A percentile compares a stretch with the other conserved stretches of the same genome.
Evolutionary conservation across 2,113 vertebrate species (phyloP).

Genomic region (Monarcha castaneiventris): DNA sequence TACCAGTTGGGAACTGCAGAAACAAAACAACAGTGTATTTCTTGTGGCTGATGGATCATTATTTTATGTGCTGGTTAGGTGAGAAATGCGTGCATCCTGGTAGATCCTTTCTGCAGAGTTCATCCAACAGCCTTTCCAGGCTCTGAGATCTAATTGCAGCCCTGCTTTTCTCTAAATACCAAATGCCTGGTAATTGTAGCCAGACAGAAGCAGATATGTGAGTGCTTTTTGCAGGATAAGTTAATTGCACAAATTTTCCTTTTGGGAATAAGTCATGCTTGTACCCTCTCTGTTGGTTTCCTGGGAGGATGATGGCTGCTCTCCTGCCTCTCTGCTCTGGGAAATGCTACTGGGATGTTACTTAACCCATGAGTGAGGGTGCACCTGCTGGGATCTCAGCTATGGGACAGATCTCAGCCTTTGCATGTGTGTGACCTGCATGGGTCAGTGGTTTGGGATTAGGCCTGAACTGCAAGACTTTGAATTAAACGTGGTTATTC

Average conservation of each 20-base stretch:
- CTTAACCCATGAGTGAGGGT: rapidly evolving
- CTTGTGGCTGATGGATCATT: neutral
- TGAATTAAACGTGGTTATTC: neutral
- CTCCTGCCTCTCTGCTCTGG: neutral
- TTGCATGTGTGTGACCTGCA: rapidly evolving
- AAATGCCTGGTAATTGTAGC: neutral
- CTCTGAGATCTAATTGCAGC: neutral
- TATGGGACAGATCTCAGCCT: neutral
- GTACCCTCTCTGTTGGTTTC: neutral
- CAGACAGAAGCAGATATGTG: neutral
- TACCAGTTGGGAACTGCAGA: neutral
- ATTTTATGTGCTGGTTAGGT: neutral
- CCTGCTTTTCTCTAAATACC: neutral
- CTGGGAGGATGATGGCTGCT: neutral
- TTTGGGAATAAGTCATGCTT: neutral
- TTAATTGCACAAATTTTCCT: neutral
- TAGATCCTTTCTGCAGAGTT: neutral
- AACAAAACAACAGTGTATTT: neutral
- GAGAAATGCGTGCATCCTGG: neutral
- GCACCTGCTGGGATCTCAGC: neutral
- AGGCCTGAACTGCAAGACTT: neutral
- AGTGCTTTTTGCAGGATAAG: neutral
- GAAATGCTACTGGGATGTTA: neutral
- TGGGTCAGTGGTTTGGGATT: neutral
- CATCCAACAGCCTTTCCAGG: neutral